Evolutionary conservation across 2,113 vertebrate genomes (phyloP).

Genomic region (Nematolebias whitei): DNA sequence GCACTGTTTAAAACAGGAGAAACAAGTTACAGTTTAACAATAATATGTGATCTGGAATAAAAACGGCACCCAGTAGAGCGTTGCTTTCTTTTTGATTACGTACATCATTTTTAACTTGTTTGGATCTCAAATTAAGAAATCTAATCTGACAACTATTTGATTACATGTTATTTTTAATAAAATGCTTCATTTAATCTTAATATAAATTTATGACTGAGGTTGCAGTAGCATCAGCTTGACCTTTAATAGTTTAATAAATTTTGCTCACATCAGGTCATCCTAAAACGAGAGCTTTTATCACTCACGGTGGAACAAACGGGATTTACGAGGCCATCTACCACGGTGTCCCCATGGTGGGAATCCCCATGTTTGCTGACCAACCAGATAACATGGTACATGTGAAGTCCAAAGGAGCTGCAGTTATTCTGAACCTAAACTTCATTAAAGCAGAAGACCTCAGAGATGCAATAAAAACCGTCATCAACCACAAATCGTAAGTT

Average conservation of each 20-base stretch:
- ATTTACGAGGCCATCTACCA: conserved; percentile 95
- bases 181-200: too few relatives aligned
- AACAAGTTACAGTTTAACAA: background rate
- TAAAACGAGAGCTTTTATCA: conserved; percentile 88
- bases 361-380: conserved; percentile 90
- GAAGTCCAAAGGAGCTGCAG: conserved; percentile 85
- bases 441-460: conserved; percentile 80
- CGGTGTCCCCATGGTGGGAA: conserved; percentile 87
- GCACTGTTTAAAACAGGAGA: too few relatives aligned
- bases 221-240: background rate
- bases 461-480: conserved; percentile 81
- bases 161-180: too few relatives aligned
- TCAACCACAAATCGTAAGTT: conserved; percentile 85
- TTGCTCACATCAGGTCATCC: conserved; percentile 81
- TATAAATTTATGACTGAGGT: too few relatives aligned
- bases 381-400: conserved; percentile 86
- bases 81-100: too few relatives aligned
- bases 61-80: too few relatives aligned
- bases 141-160: too few relatives aligned
- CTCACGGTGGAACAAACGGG: conserved; percentile 91
- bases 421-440: conserved; percentile 76
- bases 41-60: background rate
- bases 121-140: too few relatives aligned
- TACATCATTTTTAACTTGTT: background rate
- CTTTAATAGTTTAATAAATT: background rate